Base-by-base conservation (phyloP, 2,888 invertebrate species). In the Electrophaes corylata region DNA sequence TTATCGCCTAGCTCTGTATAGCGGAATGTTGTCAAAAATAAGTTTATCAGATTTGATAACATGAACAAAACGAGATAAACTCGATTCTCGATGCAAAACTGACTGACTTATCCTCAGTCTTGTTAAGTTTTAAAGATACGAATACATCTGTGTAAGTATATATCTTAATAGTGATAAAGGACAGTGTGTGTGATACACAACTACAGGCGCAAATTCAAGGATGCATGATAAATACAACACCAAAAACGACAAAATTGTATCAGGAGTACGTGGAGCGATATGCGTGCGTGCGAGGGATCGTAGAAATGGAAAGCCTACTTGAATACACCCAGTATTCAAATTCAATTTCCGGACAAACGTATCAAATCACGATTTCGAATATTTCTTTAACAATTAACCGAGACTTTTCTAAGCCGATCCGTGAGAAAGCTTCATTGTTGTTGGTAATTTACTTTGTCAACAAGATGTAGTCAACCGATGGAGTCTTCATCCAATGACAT, bases 381-480 rank as follows among this genome's bases (percentile, higher is more conserved):
- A 72, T 74, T 75, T 71, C 61, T 57, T 69, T 58, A 60, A 71
- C 72, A 73, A 77, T 79, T 78, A 78, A 72, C 66, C 69, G 73
- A 78, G 78, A 77, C 76, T 62, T 67, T 75, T 70, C 65, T 64
- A 68, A 71, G 68, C 66, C 65, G 68, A 71, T 67, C 66, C 66
- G 69, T 75, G 80, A 71, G 84, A 85, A 85, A 85, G 84, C 76
- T 77, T 53, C 69, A 70, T 69, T 70, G 43, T 45, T 33, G 31
- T 12, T 33, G 31, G 6, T 10, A 79, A 78, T 76, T 37, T 71
- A 70, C 66, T 49, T 29, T 5, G 23, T 44, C 31, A 26, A 39
- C 69, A 64, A 69, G 58, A 67, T 72, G 76, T 79, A 76, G 75
- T 73, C 73, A 62, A 54, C 66, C 55, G 48, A 51, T 57, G 48